Evolutionary conservation across 2,888 invertebrate genomes (phyloP), one percentile per base, ranked within the genome.

Genomic region (Andrena chrysosceles): DNA sequence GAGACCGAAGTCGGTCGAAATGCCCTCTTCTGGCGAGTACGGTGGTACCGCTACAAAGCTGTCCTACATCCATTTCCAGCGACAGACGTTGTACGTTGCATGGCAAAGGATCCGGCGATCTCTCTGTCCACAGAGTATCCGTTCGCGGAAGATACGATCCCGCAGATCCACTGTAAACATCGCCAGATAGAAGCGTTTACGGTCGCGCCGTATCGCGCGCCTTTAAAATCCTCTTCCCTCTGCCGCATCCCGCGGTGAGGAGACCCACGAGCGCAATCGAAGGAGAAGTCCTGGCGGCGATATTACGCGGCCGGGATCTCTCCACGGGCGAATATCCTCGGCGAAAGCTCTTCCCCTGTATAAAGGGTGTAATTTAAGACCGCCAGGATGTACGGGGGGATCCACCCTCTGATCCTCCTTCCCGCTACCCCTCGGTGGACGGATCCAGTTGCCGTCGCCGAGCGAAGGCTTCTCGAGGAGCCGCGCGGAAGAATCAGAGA

Each of bases 311-410:
- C 16, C 29, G n/a, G 20, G 73, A 66, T 73, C 56, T 56, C 33
- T 31, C 49, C 23, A n/a, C 26, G 10, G 71, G 23, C 26, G 72
- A 73, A 64, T 64, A 64, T 73, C 64, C 54, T 20, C 62, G 31
- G n/a, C 49, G 62, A 33, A 62, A 71, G 71, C 62, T 64, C 52
- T 56, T 35, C 42, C 26, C 16, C n/a, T 54, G 64, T 73, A 73
- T 66, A 73, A 73, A 64, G 64, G 26, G 54, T 66, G 64, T 73
- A 71, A 71, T 71, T 71, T 62, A 64, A 73, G 73, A 54, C 35
- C 54, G 16, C 5, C 35, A 42, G 64, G 20, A 66, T 66, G 35
- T 54, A 16, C 64, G 35, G 10, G 29, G 16, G 29, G 29, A 54
- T 48, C 54, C 23, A 26, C 23, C 13, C 35, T 64, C 29, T 20